phyloP scores from a whole-genome alignment of 2,888 invertebrate species.

The Mactromeris polynyma region DNA sequence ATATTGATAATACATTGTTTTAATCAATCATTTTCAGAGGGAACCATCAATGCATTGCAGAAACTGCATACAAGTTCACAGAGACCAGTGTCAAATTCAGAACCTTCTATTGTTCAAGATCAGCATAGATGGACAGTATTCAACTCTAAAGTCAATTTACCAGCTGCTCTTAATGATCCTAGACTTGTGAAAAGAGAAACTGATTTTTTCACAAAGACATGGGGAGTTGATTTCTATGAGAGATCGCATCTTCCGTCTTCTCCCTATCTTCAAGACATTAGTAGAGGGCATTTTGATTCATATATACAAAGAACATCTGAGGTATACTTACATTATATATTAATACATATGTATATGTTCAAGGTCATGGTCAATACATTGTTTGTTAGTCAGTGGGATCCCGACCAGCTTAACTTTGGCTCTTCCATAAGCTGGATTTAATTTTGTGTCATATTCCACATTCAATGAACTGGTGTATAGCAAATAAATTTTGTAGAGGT shows the following conservation, averaged over 20 bases:
- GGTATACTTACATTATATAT: constrained; percentile 75
- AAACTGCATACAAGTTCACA: constrained; percentile 52
- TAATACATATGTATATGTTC: background rate
- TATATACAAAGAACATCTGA: constrained; percentile 92
- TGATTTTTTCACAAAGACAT: constrained; percentile 98
- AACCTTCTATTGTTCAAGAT: constrained; percentile 85
- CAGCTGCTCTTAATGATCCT: constrained; percentile 98
- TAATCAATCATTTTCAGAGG: constrained; percentile 31
- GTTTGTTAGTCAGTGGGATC: too few species aligned
- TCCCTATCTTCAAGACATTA: constrained; percentile 94
- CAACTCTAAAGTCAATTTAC: constrained; percentile 96
- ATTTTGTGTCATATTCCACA: too few species aligned
- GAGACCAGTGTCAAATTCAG: constrained; percentile 56
- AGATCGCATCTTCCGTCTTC: constrained; percentile 93
- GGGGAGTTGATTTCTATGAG: constrained; percentile 96
- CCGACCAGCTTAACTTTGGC: too few species aligned
- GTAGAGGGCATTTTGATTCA: constrained; percentile 93
- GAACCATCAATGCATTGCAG: constrained; percentile 48
- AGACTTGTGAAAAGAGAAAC: constrained; percentile 91
- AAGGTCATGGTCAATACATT: background rate
- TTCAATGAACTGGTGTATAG: too few species aligned
- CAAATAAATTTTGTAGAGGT: too few species aligned
- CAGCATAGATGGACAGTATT: constrained; percentile 92
- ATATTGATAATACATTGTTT: too few species aligned
- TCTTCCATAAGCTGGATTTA: too few species aligned